phyloP scores from a whole-genome alignment of 2,113 vertebrate species.

The Sphyrna mokarran region DNA sequence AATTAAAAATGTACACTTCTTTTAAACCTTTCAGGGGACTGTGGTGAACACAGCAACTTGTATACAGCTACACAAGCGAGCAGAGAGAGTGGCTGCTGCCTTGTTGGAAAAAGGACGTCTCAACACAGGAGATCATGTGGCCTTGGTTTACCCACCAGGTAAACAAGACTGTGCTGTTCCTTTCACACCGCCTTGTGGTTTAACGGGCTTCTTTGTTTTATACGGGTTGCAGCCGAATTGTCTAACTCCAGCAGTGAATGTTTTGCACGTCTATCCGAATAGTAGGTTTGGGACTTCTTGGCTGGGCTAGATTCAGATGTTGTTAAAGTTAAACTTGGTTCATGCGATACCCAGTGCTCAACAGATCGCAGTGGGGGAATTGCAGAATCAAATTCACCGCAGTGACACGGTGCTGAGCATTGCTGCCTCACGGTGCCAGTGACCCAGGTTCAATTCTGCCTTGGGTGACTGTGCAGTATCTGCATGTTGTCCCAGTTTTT shows the following conservation, averaged over 20 bases:
- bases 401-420: no score
- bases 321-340: background rate
- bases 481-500: no score
- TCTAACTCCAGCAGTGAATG: background rate
- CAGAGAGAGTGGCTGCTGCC: slow-evolving; percentile 76
- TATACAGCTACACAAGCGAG: slow-evolving; percentile 84
- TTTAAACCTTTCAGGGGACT: slow-evolving; percentile 61
- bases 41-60: slow-evolving; percentile 81
- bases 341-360: background rate
- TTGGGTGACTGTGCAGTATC: no score
- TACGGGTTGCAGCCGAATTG: background rate
- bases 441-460: no score
- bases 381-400: background rate
- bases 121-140: slow-evolving; percentile 81
- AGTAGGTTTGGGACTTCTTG: background rate
- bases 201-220: background rate
- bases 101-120: slow-evolving; percentile 76
- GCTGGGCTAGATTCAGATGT: background rate
- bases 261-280: background rate
- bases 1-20: background rate
- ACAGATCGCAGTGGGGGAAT: background rate
- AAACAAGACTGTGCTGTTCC: slow-evolving; percentile 21
- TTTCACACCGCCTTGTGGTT: background rate
- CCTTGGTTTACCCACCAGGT: slow-evolving; percentile 92
- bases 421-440: no score